phyloP scores from a whole-genome alignment of 2,113 vertebrate genomes.

The Siniperca knerii region DNA sequence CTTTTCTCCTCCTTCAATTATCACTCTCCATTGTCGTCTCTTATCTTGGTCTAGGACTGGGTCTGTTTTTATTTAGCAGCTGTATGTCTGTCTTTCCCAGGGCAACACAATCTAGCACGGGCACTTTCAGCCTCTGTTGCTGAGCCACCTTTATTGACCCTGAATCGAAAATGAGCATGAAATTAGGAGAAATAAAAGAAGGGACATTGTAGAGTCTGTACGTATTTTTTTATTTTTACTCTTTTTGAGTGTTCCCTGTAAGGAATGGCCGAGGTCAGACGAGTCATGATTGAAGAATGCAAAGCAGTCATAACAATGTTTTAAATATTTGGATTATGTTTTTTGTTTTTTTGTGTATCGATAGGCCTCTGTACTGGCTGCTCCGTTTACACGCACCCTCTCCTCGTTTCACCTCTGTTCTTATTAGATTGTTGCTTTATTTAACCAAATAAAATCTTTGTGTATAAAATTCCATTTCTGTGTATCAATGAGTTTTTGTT shows the following conservation, averaged over 20 bases:
- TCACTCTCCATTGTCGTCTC: slow-evolving; percentile 6
- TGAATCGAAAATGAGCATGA: slow-evolving; percentile 13
- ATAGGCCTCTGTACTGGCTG: slow-evolving; percentile 74
- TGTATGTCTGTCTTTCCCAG: slow-evolving; percentile 36
- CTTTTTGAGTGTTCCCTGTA: slow-evolving; percentile 47
- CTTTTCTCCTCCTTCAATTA: too few relatives aligned
- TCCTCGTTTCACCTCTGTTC: slow-evolving; percentile 87
- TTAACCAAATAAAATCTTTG: slow-evolving; percentile 98
- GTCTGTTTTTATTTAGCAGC: slow-evolving; percentile 63
- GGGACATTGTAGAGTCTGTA: slow-evolving; percentile 69
- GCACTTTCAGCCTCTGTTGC: neutral
- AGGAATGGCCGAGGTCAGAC: slow-evolving; percentile 44
- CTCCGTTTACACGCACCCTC: slow-evolving; percentile 86
- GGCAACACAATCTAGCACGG: slow-evolving; percentile 8
- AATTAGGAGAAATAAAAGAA: slow-evolving; percentile 36
- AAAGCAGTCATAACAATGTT: slow-evolving; percentile 57
- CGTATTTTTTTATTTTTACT: slow-evolving; percentile 61
- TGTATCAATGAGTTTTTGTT: neutral
- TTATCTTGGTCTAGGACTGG: slow-evolving; percentile 41
- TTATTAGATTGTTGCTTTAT: slow-evolving; percentile 91
- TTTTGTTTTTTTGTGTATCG: slow-evolving; percentile 80
- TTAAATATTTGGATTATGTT: slow-evolving; percentile 66
- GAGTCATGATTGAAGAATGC: slow-evolving; percentile 50
- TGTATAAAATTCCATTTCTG: slow-evolving; percentile 90
- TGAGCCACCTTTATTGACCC: neutral